Evolutionary conservation across 1,140 invertebrate genomes (phyloP).

Genomic region (Centruroides vittatus): DNA sequence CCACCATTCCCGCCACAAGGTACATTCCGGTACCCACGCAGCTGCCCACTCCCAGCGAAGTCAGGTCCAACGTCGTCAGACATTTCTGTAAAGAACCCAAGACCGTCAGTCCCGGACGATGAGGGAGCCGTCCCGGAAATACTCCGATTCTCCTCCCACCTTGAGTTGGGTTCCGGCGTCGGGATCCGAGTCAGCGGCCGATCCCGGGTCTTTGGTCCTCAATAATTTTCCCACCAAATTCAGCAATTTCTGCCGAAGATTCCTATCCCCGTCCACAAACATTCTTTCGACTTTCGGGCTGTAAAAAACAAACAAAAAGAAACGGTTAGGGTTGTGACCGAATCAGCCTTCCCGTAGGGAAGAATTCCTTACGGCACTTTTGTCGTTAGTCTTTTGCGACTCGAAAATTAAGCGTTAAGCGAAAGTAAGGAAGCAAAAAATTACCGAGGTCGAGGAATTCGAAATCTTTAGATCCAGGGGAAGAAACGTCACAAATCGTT

Average conservation of each 20-base stretch:
- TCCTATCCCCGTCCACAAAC: neutral
- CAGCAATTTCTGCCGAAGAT: conserved; percentile 37
- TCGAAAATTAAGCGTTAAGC: too few species aligned
- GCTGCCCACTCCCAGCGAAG: conserved; percentile 74
- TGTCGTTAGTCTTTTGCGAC: too few species aligned
- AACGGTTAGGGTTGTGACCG: too few species aligned
- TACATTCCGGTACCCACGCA: conserved; percentile 91
- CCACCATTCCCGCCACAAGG: conserved; percentile 77
- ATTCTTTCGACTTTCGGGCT: too few species aligned
- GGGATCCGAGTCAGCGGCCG: conserved; percentile 39
- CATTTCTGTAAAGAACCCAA: conserved; percentile 52
- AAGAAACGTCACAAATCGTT: too few species aligned
- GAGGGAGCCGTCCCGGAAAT: neutral
- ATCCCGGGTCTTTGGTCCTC: conserved; percentile 56
- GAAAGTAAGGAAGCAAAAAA: too few species aligned
- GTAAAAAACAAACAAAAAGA: too few species aligned
- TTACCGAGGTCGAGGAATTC: too few species aligned
- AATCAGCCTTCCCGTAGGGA: too few species aligned
- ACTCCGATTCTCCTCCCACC: conserved; percentile 2
- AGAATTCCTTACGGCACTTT: too few species aligned
- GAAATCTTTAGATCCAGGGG: too few species aligned
- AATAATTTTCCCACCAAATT: conserved; percentile 58
- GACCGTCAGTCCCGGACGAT: conserved; percentile 27
- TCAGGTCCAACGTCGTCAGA: conserved; percentile 72
- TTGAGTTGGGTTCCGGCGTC: conserved; percentile 24